Evolutionary conservation across 30 jellyfish, hydroid and myxozoan genomes (phyloP).

Genomic region (Chrysaora quinquecirrha): DNA sequence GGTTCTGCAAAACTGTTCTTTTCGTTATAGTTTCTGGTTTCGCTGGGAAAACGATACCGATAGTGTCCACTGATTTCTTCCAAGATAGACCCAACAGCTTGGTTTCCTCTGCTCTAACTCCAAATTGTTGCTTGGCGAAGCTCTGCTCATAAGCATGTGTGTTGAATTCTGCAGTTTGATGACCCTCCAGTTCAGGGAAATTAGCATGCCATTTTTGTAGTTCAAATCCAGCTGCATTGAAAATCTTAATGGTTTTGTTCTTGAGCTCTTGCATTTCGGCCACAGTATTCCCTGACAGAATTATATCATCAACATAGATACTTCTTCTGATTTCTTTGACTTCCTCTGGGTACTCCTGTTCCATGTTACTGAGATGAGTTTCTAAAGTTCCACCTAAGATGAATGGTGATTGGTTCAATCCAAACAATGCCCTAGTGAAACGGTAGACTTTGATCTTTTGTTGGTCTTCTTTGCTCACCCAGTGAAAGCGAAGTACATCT

Average conservation of each 20-base stretch:
- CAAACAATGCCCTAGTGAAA: conserved; percentile 18
- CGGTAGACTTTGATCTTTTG: neutral
- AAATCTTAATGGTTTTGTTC: neutral
- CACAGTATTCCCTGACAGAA: conserved; percentile 15
- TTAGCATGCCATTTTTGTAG: conserved; percentile 81
- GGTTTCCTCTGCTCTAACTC: neutral
- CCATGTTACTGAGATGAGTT: conserved; percentile 41
- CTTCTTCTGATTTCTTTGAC: conserved; percentile 23
- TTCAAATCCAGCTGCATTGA: conserved; percentile 43
- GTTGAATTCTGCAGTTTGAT: no score
- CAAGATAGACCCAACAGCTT: neutral
- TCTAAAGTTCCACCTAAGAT: conserved; percentile 58
- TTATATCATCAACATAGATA: neutral
- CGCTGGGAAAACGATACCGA: no score
- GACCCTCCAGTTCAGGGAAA: conserved; percentile 28
- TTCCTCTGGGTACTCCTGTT: conserved; percentile 25
- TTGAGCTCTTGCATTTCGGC: conserved; percentile 6
- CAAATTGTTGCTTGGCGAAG: neutral
- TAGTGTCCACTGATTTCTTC: conserved; percentile 18
- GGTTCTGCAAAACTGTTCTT: no score
- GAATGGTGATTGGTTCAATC: conserved; percentile 72
- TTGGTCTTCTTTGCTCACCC: neutral
- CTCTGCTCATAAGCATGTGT: no score
- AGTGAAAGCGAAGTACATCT: neutral
- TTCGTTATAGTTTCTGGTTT: no score